Evolutionary conservation across 2,888 invertebrate genomes (phyloP), one percentile per base, ranked within the genome.

Genomic region (Spisula solida): DNA sequence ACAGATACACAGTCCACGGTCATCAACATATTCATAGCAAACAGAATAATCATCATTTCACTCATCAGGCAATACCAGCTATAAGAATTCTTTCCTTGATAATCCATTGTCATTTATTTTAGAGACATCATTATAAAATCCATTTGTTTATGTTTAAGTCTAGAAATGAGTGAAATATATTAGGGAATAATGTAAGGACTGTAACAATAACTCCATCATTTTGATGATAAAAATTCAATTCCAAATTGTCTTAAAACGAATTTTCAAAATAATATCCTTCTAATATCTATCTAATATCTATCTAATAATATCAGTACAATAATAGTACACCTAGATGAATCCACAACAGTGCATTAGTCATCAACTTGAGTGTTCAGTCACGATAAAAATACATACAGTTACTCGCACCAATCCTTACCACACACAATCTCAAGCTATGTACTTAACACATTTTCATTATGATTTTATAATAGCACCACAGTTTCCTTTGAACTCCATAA

Each of bases 401-500:
- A 25, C 25, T 25, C 1, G 60, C 12, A n/a, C 60, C 25, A 66
- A n/a, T n/a, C 25, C 4, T 25, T 25, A 66, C n/a, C 60, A 25
- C 25, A 66, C 10, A 25, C 60, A 25, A 25, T 66, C 25, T 66
- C 60, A 66, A 66, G 60, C n/a, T 66, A 25, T 25, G 60, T 25
- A 25, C 60, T 66, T 66, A 66, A 66, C 60, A 66, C 60, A n/a
- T 25, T 25, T 66, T 12, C 60, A 66, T n/a, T 66, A 66, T 66
- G 25, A 66, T 66, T 25, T 66, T 66, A 66, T n/a, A 25, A 66
- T 66, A 66, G 60, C 25, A 25, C 60, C 25, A 66, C 0, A 66
- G 4, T 66, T 12, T 66, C 60, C 51, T 25, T 25, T 66, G 25
- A 66, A 25, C 60, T 66, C 25, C 25, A 66, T 12, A 66, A 66